A percentile compares a stretch with the other conserved stretches of the same genome.
Conservation (phyloP, 2,888 invertebrate genomes). For the Agrochola circellaris region DNA sequence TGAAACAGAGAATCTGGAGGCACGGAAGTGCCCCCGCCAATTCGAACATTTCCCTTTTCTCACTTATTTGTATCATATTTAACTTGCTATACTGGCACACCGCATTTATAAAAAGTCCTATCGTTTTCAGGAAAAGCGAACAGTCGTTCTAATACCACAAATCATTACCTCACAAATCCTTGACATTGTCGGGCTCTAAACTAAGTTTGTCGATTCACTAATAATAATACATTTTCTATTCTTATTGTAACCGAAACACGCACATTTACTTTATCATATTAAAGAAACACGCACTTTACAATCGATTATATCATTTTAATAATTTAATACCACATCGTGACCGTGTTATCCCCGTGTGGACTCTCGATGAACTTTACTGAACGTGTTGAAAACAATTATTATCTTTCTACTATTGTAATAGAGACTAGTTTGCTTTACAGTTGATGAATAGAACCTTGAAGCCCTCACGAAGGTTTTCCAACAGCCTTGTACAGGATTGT, state of each 20-base stretch:
- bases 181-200: conserved; percentile 10
- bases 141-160: background rate
- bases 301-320: conserved; percentile 61
- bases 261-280: conserved; percentile 31
- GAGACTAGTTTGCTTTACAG: conserved; percentile 62
- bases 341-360: conserved; percentile 38
- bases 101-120: background rate
- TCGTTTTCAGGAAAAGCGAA: conserved; percentile 13
- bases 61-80: background rate
- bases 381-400: conserved; percentile 41
- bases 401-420: conserved; percentile 63
- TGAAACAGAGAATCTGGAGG: background rate
- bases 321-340: conserved; percentile 55
- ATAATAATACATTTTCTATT: conserved; percentile 28
- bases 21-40: too few species aligned
- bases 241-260: conserved; percentile 36
- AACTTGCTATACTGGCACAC: background rate
- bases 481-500: conserved; percentile 76
- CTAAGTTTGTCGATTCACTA: conserved; percentile 27
- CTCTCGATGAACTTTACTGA: conserved; percentile 49
- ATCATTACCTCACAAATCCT: conserved; percentile 20
- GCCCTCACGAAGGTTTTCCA: conserved; percentile 73
- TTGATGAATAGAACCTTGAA: conserved; percentile 68
- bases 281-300: conserved; percentile 51
- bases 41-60: background rate